These are phyloP conservation scores for Alloplasta piceator DNA, from an alignment of 2,888 invertebrate genomes.

Conservation along the genomic window DNA sequence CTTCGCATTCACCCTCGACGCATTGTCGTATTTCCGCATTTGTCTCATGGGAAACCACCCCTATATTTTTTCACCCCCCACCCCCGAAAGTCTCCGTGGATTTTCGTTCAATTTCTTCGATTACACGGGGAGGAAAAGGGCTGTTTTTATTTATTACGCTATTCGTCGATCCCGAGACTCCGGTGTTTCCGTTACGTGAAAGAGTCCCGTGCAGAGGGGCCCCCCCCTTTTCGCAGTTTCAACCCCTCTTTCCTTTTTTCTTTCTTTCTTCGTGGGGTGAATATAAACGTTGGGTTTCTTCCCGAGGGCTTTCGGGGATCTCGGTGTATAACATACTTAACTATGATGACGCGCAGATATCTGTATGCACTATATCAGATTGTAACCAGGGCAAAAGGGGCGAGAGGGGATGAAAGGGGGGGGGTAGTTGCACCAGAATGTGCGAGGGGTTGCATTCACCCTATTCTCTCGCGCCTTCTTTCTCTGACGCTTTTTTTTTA, in stretches of 20 bases:
- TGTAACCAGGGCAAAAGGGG: not conserved
- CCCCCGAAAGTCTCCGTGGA: conserved; percentile 16
- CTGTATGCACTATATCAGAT: not conserved
- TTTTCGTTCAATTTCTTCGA: conserved; percentile 16
- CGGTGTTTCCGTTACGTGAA: conserved; percentile 34
- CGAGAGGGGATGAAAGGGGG: no score
- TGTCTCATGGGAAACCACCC: conserved; percentile 22
- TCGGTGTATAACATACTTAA: conserved; percentile 29
- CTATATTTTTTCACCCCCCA: conserved; percentile 36
- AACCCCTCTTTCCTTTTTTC: not conserved
- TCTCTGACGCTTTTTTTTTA: conserved; percentile 8
- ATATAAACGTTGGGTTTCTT: conserved; percentile 33
- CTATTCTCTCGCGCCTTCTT: conserved; percentile 21
- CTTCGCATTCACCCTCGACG: conserved; percentile 1
- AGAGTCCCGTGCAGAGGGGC: not conserved
- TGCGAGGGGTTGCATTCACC: conserved; percentile 36
- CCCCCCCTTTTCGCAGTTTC: not conserved
- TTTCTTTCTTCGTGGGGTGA: conserved; percentile 19
- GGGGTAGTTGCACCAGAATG: not conserved
- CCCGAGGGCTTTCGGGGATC: not conserved
- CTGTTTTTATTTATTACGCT: not conserved
- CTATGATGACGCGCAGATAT: conserved; percentile 31
- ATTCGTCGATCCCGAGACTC: not conserved
- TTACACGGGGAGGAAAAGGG: conserved; percentile 4
- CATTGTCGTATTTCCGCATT: not conserved